Evolutionary conservation across 2,113 vertebrate species (phyloP).

Genomic region (Progne subis): DNA sequence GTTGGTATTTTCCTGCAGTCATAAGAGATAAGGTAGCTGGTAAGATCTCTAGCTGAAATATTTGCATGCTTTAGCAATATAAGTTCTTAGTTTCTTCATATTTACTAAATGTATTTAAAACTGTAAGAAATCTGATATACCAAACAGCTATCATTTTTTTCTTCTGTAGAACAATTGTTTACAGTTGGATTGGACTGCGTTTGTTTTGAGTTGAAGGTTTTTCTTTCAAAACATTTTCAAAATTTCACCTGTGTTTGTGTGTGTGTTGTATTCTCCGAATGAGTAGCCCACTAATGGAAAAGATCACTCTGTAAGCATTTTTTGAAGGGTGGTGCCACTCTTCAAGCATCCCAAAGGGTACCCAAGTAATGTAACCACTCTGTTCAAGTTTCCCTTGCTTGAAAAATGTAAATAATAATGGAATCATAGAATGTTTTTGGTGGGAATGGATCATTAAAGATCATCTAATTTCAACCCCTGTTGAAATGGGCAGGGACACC

Average conservation of each 20-base stretch:
- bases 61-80: neutral
- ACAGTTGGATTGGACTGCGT: neutral
- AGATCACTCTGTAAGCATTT: neutral
- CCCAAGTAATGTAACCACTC: neutral
- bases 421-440: neutral
- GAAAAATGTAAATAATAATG: neutral
- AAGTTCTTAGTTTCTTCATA: neutral
- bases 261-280: neutral
- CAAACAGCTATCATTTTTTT: rapidly evolving
- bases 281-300: neutral
- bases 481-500: neutral
- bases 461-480: neutral
- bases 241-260: neutral
- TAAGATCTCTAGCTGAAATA: neutral
- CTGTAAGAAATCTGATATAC: neutral
- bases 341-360: neutral
- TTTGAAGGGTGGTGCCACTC: neutral
- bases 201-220: neutral
- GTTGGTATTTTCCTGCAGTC: neutral
- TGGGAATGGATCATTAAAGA: neutral
- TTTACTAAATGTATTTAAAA: neutral
- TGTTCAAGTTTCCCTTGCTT: neutral
- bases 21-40: neutral
- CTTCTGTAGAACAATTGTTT: neutral
- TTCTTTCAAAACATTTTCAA: neutral